Conservation (phyloP, 2,113 vertebrate species). For the Cricetomys ansorgei region DNA sequence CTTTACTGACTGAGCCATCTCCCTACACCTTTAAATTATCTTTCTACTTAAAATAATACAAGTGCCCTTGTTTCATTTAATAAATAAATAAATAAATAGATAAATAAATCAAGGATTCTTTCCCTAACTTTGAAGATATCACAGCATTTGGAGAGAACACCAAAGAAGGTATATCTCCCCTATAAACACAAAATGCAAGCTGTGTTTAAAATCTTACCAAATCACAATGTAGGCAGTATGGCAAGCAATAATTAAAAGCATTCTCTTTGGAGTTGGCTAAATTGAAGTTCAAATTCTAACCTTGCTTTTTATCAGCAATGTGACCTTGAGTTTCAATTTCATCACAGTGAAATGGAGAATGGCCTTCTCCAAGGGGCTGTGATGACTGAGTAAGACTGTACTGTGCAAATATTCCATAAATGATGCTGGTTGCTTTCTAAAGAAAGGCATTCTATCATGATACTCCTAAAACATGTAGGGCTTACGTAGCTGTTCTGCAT, state of each 20-base stretch:
- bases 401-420: neutral
- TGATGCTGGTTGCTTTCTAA: neutral
- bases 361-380: neutral
- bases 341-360: conserved; percentile 19
- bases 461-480: neutral
- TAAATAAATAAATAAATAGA: neutral
- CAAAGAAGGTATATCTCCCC: neutral
- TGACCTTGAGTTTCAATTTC: neutral
- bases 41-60: neutral
- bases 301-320: neutral
- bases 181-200: neutral
- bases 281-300: conserved; percentile 4
- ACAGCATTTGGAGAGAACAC: neutral
- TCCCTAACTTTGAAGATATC: conserved; percentile 26
- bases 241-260: neutral
- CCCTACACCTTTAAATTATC: neutral
- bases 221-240: neutral
- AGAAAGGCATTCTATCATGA: neutral
- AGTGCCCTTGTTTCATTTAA: neutral
- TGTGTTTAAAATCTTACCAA: neutral
- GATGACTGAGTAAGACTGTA: neutral
- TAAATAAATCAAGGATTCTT: conserved; percentile 25
- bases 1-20: neutral
- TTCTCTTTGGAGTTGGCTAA: neutral
- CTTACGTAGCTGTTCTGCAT: neutral